Percentiles rank a stretch among this genome's conserved stretches.
phyloP scores from a whole-genome alignment of 2,888 invertebrate genomes.

The Rosalia funebris region DNA sequence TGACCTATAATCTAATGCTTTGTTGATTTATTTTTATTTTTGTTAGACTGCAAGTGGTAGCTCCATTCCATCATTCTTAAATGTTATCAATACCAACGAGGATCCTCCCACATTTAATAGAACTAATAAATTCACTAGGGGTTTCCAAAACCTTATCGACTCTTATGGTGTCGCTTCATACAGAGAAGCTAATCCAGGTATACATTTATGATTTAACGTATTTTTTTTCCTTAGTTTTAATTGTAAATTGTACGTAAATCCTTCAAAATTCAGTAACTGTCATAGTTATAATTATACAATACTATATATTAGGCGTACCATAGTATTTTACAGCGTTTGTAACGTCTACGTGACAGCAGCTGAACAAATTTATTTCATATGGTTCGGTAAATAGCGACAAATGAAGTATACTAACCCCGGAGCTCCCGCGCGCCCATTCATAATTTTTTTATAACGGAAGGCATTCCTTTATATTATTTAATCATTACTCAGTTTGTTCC shows the following conservation, averaged over 20 bases:
- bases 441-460: too few species aligned
- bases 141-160: conserved; percentile 80
- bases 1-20: conserved; percentile 19
- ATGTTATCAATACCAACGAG: conserved; percentile 72
- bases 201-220: conserved; percentile 15
- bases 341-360: too few species aligned
- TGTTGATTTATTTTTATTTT: conserved; percentile 28
- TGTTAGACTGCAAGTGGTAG: conserved; percentile 69
- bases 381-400: too few species aligned
- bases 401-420: too few species aligned
- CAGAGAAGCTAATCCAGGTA: conserved; percentile 76
- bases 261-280: too few species aligned
- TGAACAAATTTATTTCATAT: too few species aligned
- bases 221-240: not conserved
- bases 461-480: too few species aligned
- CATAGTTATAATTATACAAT: too few species aligned
- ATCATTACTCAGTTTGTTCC: too few species aligned
- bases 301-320: not conserved
- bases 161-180: conserved; percentile 82
- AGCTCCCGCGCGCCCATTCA: too few species aligned
- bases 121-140: conserved; percentile 79
- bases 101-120: conserved; percentile 78
- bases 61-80: conserved; percentile 78
- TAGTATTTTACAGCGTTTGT: not conserved
- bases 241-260: too few species aligned